A percentile compares a stretch with the other conserved stretches of the same genome.
phyloP scores from a whole-genome alignment of 2,797 vertebrate genomes.

The Macroramphosus scolopax region DNA sequence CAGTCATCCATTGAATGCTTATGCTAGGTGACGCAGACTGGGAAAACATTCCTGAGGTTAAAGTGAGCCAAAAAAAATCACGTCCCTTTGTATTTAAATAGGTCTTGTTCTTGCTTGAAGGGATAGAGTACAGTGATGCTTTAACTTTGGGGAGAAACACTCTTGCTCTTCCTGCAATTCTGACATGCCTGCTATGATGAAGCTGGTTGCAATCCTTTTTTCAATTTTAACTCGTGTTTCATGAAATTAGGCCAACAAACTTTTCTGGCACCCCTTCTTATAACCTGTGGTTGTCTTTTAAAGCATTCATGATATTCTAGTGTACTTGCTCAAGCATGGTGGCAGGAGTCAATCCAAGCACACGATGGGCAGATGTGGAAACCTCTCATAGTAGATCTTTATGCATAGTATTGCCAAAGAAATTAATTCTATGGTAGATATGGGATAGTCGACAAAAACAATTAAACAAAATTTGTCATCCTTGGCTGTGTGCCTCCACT shows the following conservation, averaged over 20 bases:
- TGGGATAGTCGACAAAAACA: too few species aligned
- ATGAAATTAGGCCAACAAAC: not conserved
- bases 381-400: too few species aligned
- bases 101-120: constrained; percentile 19
- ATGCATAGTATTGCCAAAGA: too few species aligned
- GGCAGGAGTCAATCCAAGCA: constrained; percentile 7
- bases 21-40: constrained; percentile 7
- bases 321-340: too few species aligned
- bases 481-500: constrained; percentile 4
- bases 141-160: constrained; percentile 2
- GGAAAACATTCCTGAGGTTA: constrained; percentile 17
- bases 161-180: not conserved
- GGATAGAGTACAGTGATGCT: not conserved
- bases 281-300: constrained; percentile 8
- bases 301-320: too few species aligned
- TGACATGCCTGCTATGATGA: not conserved
- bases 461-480: too few species aligned
- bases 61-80: too few species aligned
- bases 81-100: constrained; percentile 29
- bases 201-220: not conserved
- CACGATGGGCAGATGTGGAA: not conserved
- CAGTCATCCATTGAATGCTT: constrained; percentile 7
- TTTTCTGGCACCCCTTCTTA: not conserved
- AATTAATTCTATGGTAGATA: too few species aligned
- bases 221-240: constrained; percentile 1